Base-by-base conservation (phyloP, 1,140 invertebrate species). In the Trialeurodes vaporariorum region DNA sequence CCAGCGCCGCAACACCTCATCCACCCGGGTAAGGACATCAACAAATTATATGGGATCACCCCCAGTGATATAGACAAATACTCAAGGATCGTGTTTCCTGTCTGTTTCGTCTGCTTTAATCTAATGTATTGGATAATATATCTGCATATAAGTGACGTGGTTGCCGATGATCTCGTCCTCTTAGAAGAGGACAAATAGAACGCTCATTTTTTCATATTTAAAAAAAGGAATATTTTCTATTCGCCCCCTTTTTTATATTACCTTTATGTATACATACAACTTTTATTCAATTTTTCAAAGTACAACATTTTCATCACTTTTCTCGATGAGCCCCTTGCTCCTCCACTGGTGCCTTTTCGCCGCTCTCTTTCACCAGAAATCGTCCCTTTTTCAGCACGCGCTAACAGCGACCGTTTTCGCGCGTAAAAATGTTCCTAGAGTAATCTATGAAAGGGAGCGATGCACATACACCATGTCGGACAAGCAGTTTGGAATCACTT, bases 51-150 rank as follows among this genome's bases (percentile, higher is more conserved):
- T 77, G 87, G 93, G 74, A 92, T 93, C 67, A 94, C 92, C 70
- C 92, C 94, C 61, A 94, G 91, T 75, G 93, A 95, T 83, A 96
- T 97, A 79, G 94, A 97, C 84, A 97, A 96, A 81, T 96, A 96
- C 77, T 94, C 92, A 40, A 86, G 94, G 74, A 94, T 96, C 78
- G 91, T 96, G 73, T 96, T 96, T 79, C 94, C 94, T 9, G 93
- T 97, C 62, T 95, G 93, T 82, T 97, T 97, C 83, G 90, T 96
- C 70, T 95, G 93, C 80, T 97, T 97, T 84, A 96, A 97, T 79
- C 85, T 96, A 64, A 96, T 95, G 93, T 96, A 97, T 80, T 97
- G 94, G 94, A 94, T 96, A 77, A 96, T 96, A 74, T 96, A 96
- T 76, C 82, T 96, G 71, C 93, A 96, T 83, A 94, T 96, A 76